Evolutionary conservation across 2,888 invertebrate species (phyloP).

Genomic region (Lepidocyrtoides sp.): DNA sequence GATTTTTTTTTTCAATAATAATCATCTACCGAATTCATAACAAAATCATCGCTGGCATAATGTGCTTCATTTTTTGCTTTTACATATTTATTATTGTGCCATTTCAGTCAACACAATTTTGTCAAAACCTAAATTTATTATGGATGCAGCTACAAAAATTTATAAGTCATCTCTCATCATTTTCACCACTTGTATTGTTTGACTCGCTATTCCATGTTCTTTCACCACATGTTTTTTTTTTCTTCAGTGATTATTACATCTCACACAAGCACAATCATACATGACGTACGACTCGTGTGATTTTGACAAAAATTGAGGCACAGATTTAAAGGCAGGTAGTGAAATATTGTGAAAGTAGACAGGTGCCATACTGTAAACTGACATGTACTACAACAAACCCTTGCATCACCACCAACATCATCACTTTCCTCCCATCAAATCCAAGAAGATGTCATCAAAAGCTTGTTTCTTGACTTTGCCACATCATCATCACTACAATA

Average conservation of each 20-base stretch:
- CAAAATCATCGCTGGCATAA: neutral
- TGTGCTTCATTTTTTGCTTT: neutral
- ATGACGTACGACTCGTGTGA: slow-evolving; percentile 6
- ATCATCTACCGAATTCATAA: slow-evolving; percentile 5
- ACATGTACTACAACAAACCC: slow-evolving; percentile 46
- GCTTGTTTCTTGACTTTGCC: neutral
- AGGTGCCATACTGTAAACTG: slow-evolving; percentile 59
- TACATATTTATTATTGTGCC: slow-evolving; percentile 19
- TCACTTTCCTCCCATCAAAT: slow-evolving; percentile 54
- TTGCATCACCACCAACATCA: slow-evolving; percentile 24
- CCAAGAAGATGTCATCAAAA: slow-evolving; percentile 38
- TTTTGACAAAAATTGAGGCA: slow-evolving; percentile 45
- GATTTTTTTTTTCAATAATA: neutral
- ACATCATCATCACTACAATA: slow-evolving; percentile 4
- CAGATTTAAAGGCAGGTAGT: slow-evolving; percentile 20
- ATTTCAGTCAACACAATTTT: slow-evolving; percentile 16
- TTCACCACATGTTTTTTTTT: neutral
- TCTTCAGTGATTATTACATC: neutral
- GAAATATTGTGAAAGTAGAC: slow-evolving; percentile 51
- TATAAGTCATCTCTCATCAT: neutral
- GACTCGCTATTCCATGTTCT: neutral
- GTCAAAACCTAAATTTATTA: slow-evolving; percentile 46
- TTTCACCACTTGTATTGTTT: neutral
- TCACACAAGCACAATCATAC: neutral
- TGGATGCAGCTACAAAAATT: neutral